These are phyloP conservation scores for Trichonephila inaurata DNA, from an alignment of 1,140 invertebrate species.

Conservation along the genomic window DNA sequence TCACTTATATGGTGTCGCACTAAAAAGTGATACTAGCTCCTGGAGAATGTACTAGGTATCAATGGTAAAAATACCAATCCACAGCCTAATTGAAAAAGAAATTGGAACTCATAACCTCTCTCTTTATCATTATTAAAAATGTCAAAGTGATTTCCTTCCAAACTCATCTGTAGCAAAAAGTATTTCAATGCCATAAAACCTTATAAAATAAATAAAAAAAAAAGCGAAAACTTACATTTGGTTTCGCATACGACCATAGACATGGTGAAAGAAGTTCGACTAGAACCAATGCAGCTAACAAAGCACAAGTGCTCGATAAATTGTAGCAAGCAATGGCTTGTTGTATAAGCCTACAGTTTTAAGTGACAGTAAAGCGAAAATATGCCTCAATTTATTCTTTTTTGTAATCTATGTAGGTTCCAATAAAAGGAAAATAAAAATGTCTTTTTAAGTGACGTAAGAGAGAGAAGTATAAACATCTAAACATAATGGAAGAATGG, in stretches of 20 bases:
- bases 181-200: too few species aligned
- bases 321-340: not conserved
- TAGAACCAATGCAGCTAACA: not conserved
- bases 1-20: too few species aligned
- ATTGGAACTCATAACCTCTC: too few species aligned
- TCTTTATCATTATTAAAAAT: too few species aligned
- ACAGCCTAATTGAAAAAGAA: too few species aligned
- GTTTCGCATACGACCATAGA: not conserved
- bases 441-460: not conserved
- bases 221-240: slow-evolving; percentile 36
- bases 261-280: slow-evolving; percentile 9
- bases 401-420: slow-evolving; percentile 38
- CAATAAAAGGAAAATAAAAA: slow-evolving; percentile 31
- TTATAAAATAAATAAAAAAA: not conserved
- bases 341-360: not conserved
- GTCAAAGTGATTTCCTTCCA: too few species aligned
- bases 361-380: not conserved
- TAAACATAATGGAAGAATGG: slow-evolving; percentile 43
- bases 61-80: too few species aligned
- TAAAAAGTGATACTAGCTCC: too few species aligned
- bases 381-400: not conserved
- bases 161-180: too few species aligned
- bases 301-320: not conserved
- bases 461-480: slow-evolving; percentile 5
- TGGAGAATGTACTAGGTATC: too few species aligned